phyloP scores from a whole-genome alignment of 2,888 invertebrate species.

The Autographa pulchrina region DNA sequence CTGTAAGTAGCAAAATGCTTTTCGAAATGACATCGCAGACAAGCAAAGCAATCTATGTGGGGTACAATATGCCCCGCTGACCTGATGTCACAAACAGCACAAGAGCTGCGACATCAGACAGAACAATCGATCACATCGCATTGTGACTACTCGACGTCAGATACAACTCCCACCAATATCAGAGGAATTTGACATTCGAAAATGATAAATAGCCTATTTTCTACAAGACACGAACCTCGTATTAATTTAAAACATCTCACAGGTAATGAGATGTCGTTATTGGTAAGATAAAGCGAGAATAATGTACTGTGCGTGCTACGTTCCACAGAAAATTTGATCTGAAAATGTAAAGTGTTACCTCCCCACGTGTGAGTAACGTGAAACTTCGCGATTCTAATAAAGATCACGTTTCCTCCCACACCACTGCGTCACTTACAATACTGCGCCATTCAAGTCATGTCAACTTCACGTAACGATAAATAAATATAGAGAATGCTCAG shows the following conservation, averaged over 20 bases:
- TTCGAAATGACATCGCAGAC: neutral
- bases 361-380: slow-evolving; percentile 33
- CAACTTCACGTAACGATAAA: slow-evolving; percentile 39
- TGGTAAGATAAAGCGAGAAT: slow-evolving; percentile 54
- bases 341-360: slow-evolving; percentile 25
- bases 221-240: slow-evolving; percentile 40
- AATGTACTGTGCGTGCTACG: slow-evolving; percentile 55
- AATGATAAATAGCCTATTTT: slow-evolving; percentile 12
- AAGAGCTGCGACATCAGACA: neutral
- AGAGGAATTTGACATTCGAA: neutral
- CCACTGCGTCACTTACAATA: slow-evolving; percentile 41
- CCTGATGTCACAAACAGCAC: neutral
- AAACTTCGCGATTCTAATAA: slow-evolving; percentile 62
- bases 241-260: slow-evolving; percentile 25
- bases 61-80: neutral
- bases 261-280: slow-evolving; percentile 47
- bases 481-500: slow-evolving; percentile 65
- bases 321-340: slow-evolving; percentile 43
- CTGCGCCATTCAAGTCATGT: slow-evolving; percentile 53
- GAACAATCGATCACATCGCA: neutral
- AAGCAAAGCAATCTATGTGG: neutral
- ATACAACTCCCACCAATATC: neutral
- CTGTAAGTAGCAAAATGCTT: neutral
- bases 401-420: slow-evolving; percentile 59
- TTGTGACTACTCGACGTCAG: neutral